Conservation (phyloP, 2,797 vertebrate genomes). For the Crenuchus spilurus region DNA sequence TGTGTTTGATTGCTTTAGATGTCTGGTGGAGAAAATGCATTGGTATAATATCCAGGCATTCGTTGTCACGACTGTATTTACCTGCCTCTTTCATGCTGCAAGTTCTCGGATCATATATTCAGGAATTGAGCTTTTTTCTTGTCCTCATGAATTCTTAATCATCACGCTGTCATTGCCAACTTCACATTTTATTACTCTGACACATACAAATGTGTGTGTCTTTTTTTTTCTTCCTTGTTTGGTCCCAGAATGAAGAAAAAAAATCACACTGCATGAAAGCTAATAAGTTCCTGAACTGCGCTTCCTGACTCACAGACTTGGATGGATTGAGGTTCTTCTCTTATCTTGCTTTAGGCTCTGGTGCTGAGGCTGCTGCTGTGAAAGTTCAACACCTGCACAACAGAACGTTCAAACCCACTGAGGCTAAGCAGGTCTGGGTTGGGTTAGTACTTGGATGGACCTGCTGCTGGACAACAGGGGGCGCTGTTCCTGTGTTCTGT, state of each 20-base stretch:
- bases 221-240: background rate
- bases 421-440: no score
- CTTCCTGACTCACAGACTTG: background rate
- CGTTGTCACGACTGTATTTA: conserved; percentile 46
- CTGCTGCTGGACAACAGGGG: no score
- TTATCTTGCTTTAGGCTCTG: background rate
- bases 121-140: background rate
- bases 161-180: conserved; percentile 19
- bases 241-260: background rate
- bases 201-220: background rate
- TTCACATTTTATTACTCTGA: conserved; percentile 18
- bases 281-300: background rate
- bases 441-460: no score
- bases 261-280: conserved; percentile 18
- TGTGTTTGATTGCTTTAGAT: background rate
- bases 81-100: conserved; percentile 7
- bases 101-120: conserved; percentile 42
- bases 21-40: no score
- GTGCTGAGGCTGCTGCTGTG: background rate
- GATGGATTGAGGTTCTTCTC: background rate
- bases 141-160: conserved; percentile 45
- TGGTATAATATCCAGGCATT: background rate
- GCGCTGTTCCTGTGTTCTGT: no score
- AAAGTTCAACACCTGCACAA: no score
- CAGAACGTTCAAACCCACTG: no score